phyloP scores from a whole-genome alignment of 2,797 vertebrate genomes.

The Hoplostethus mediterraneus region DNA sequence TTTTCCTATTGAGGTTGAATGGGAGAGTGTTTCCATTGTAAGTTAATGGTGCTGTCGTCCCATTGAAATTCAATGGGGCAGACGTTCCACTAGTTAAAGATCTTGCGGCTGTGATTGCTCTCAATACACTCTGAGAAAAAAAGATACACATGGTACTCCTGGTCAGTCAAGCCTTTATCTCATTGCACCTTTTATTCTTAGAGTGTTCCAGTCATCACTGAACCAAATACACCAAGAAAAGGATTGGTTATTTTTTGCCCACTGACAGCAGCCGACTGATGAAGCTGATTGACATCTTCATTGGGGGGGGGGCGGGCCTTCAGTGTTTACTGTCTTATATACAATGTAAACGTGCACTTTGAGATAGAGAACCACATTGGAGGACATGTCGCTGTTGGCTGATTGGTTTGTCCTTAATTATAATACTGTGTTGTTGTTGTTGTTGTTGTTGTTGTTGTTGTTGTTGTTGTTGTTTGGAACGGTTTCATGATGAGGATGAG shows the following conservation, averaged over 20 bases:
- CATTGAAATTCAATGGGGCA: too few relatives aligned
- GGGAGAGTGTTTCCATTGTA: not conserved
- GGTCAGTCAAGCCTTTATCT: too few relatives aligned
- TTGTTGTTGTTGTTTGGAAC: conserved; percentile 72
- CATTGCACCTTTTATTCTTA: too few relatives aligned
- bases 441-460: conserved; percentile 72
- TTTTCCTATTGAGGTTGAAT: not conserved
- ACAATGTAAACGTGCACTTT: conserved; percentile 91
- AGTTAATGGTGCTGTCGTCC: not conserved
- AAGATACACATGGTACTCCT: not conserved
- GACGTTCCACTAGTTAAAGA: too few relatives aligned
- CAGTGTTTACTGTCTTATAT: conserved; percentile 85
- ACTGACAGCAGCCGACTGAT: not conserved
- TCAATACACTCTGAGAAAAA: not conserved
- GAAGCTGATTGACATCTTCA: conserved; percentile 14
- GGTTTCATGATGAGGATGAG: conserved; percentile 82
- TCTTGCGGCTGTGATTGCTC: too few relatives aligned
- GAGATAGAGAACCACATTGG: conserved; percentile 85
- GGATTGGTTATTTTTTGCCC: too few relatives aligned
- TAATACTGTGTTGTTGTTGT: conserved; percentile 79
- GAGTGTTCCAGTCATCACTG: not conserved
- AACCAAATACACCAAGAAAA: too few relatives aligned
- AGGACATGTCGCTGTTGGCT: conserved; percentile 80
- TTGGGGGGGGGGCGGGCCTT: conserved; percentile 41
- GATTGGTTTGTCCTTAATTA: conserved; percentile 72